Percentiles rank a stretch among this genome's conserved stretches.
Evolutionary conservation across 2,113 vertebrate genomes (phyloP).

Genomic region (Athene noctua): DNA sequence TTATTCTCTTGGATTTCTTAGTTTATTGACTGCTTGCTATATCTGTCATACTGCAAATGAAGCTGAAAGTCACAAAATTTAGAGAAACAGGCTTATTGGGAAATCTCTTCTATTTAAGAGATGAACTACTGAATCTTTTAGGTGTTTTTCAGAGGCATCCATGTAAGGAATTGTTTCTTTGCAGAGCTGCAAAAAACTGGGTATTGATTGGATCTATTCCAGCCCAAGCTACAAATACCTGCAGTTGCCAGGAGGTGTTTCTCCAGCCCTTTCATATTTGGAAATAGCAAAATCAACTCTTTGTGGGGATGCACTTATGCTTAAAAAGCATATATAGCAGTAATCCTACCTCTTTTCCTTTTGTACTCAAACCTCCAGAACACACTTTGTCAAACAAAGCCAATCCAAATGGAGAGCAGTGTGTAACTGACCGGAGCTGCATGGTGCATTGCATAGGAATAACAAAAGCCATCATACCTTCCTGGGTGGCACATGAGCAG

Average conservation of each 20-base stretch:
- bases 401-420: not conserved
- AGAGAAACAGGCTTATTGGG: not conserved
- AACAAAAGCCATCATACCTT: not conserved
- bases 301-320: not conserved
- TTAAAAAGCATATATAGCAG: not conserved
- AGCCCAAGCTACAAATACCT: not conserved
- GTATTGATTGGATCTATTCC: not conserved
- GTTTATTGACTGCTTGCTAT: not conserved
- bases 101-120: not conserved
- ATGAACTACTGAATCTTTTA: not conserved
- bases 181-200: not conserved
- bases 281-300: not conserved
- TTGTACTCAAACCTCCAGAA: not conserved
- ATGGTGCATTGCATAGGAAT: no score
- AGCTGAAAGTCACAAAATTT: not conserved
- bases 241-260: not conserved
- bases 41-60: not conserved
- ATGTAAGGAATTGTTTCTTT: not conserved
- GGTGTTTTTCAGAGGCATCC: not conserved
- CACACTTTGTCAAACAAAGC: not conserved
- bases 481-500: fast-evolving
- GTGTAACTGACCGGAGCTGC: not conserved
- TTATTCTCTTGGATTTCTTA: not conserved
- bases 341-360: not conserved
- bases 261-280: not conserved